These are phyloP conservation scores for Channallabes apus DNA, from an alignment of 2,797 vertebrate species.

Conservation along the genomic window DNA sequence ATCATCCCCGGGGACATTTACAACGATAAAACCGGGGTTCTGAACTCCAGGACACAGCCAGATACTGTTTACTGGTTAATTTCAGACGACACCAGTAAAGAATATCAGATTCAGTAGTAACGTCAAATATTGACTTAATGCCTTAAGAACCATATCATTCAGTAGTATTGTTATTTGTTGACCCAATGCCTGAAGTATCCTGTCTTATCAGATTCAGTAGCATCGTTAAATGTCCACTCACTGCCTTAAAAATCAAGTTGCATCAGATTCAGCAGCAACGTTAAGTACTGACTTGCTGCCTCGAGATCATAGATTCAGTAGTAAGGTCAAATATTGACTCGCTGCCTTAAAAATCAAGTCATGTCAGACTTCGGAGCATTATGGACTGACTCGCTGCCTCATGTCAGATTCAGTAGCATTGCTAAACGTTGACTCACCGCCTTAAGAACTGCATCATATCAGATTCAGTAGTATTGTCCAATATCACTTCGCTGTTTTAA, in stretches of 20 bases:
- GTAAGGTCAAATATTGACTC: background rate
- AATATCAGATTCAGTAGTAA: too few relatives aligned
- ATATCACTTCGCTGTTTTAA: background rate
- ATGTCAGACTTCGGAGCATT: background rate
- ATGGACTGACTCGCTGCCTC: background rate
- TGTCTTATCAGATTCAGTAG: background rate
- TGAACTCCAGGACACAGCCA: background rate
- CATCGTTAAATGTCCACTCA: too few relatives aligned
- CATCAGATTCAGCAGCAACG: background rate
- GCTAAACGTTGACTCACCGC: background rate
- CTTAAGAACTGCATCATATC: background rate
- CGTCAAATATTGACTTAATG: background rate
- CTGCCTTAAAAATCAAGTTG: too few relatives aligned
- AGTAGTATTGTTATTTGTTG: too few relatives aligned
- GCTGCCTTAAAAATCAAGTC: background rate
- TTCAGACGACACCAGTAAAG: background rate
- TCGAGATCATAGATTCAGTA: background rate
- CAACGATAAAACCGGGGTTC: background rate
- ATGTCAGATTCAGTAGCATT: background rate
- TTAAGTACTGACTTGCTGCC: background rate
- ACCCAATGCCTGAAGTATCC: too few relatives aligned
- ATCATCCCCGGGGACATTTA: background rate
- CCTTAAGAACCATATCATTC: background rate
- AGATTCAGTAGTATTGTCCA: background rate
- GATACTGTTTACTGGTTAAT: background rate